phyloP scores from a whole-genome alignment of 2,113 vertebrate species.

The Triplophysa rosa region DNA sequence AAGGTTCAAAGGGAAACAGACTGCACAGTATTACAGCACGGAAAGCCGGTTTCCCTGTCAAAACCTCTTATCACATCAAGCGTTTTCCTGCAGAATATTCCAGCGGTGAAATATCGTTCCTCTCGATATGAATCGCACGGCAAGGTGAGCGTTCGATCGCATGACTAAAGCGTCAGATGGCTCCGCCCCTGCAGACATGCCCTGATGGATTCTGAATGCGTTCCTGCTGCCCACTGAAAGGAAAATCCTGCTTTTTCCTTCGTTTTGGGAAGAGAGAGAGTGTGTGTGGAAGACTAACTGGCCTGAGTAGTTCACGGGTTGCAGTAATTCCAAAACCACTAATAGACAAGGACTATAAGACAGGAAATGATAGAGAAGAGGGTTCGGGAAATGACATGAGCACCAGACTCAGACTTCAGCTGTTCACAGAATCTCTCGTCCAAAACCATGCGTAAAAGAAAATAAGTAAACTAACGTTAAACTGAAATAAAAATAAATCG shows the following conservation, averaged over 20 bases:
- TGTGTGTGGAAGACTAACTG: slow-evolving; percentile 43
- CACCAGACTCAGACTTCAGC: too few species aligned
- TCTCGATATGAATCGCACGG: neutral
- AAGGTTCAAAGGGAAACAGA: neutral
- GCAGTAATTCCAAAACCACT: neutral
- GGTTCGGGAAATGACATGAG: too few species aligned
- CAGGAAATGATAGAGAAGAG: neutral
- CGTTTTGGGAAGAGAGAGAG: slow-evolving; percentile 50
- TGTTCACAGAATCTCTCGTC: neutral
- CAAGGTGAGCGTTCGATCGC: neutral
- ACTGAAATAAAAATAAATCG: too few species aligned
- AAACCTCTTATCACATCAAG: neutral
- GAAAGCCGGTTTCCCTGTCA: neutral
- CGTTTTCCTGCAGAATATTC: neutral
- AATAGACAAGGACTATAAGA: neutral
- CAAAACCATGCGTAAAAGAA: too few species aligned
- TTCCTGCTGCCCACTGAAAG: slow-evolving; percentile 6
- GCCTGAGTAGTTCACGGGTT: neutral
- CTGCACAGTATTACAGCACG: neutral
- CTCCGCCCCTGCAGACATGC: slow-evolving; percentile 15
- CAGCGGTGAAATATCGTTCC: neutral
- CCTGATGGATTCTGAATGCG: slow-evolving; percentile 59
- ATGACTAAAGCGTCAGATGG: neutral
- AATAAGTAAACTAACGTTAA: too few species aligned
- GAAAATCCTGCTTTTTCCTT: slow-evolving; percentile 48